Evolutionary conservation across 1,140 invertebrate genomes (phyloP), one percentile per base, ranked within the genome.

Genomic region (Goniozus legneri): DNA sequence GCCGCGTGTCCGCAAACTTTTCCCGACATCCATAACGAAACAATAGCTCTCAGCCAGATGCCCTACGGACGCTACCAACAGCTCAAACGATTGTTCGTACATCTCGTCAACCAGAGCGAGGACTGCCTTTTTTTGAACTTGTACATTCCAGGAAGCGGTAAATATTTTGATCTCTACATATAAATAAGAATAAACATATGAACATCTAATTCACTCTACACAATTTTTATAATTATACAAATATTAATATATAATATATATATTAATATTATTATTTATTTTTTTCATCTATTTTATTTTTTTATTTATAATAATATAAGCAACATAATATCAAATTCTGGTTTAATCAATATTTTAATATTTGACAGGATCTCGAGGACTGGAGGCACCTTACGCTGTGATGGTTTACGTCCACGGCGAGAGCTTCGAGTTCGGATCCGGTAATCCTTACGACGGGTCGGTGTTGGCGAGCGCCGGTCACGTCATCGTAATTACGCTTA

Each of bases 71-170:
- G 84, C 24, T 87, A 84, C 74, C 77, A 80, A 60, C 82, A 85
- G 62, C 70, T 89, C 40, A 78, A 79, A 44, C 80, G 79, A 53
- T 76, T 87, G 34, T 60, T 83, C 14, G 84, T 84, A 6, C 76
- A 84, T 55, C 74, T 94, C 20, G 76, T 77, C 51, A 88, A 91
- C 62, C 88, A 92, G 71, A 88, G 83, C 72, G 92, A 95, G 75
- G 91, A 95, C 75, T 95, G 92, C 69, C 82, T 95, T 32, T 88
- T 87, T 67, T 80, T 95, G 53, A 95, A 95, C 68, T 84, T 95
- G 43, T 93, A 90, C 66, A 88, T 91, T 45, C 91, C 91, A 46
- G 84, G 84, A 74, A 86, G 84, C 75, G 86, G 86, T 89, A 62
- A 82, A 84, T 76, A n/a, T n/a, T n/a, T n/a, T n/a, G n/a, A n/a